Conservation (phyloP, 2,113 vertebrate species). For the Sminthopsis crassicaudata region DNA sequence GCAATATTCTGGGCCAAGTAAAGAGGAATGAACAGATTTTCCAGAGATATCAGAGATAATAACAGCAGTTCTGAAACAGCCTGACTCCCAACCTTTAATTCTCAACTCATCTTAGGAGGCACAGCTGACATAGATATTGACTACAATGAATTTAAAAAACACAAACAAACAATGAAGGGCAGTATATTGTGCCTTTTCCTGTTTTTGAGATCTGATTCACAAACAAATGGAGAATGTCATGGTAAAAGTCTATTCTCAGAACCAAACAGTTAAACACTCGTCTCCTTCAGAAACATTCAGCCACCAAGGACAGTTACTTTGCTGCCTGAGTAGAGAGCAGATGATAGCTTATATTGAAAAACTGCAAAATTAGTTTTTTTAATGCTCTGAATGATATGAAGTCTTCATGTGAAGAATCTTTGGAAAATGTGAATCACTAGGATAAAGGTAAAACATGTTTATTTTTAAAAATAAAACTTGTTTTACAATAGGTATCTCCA, state of each 20-base stretch:
- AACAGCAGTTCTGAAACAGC: conserved; percentile 29
- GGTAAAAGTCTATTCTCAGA: conserved; percentile 39
- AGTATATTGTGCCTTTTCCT: not conserved
- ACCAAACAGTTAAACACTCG: conserved; percentile 25
- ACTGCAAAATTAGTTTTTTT: not conserved
- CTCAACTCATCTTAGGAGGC: conserved; percentile 14
- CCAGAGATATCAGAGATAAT: conserved; percentile 6
- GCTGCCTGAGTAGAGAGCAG: conserved; percentile 49
- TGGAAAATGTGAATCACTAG: conserved; percentile 17
- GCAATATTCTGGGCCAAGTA: conserved; percentile 13
- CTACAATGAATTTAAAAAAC: conserved; percentile 13
- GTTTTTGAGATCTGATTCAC: conserved; percentile 38
- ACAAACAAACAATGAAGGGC: conserved; percentile 8
- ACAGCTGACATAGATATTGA: not conserved
- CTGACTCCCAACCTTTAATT: not conserved
- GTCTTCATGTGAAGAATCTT: not conserved
- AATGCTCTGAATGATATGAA: not conserved
- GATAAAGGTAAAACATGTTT: not conserved
- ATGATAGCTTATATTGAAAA: conserved; percentile 38
- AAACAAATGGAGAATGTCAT: conserved; percentile 9
- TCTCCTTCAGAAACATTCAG: conserved; percentile 50
- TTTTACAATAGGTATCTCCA: not conserved
- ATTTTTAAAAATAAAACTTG: conserved; percentile 14
- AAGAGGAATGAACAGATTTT: conserved; percentile 21
- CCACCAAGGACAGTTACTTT: conserved; percentile 54